Percentiles rank a stretch among this genome's conserved stretches.
These are phyloP conservation scores for Barypeithes pellucidus DNA, from an alignment of 2,888 invertebrate species.

Conservation along the genomic window DNA sequence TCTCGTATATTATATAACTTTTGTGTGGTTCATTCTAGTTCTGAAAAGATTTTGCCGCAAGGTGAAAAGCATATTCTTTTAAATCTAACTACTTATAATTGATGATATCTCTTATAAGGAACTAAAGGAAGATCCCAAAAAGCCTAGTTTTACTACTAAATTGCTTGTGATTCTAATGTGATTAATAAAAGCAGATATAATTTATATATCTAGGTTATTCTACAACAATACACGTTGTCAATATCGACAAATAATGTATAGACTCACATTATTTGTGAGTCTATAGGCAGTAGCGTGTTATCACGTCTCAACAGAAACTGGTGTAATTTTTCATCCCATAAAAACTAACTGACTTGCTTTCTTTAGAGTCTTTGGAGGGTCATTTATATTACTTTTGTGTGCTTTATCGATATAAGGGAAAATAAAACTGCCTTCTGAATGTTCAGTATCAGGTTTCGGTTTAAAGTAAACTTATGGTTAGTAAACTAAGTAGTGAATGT, in stretches of 20 bases:
- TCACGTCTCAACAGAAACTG: slow-evolving; percentile 16
- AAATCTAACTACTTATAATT: too few relatives aligned
- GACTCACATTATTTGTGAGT: too few relatives aligned
- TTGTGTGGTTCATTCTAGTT: too few relatives aligned
- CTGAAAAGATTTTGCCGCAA: too few relatives aligned
- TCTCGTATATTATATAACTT: too few relatives aligned
- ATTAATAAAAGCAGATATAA: neutral
- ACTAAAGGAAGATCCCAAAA: too few relatives aligned
- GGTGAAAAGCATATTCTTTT: too few relatives aligned
- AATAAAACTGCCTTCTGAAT: neutral
- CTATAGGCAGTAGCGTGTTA: slow-evolving; percentile 19
- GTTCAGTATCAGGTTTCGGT: neutral
- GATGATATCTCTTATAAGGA: too few relatives aligned
- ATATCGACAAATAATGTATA: slow-evolving; percentile 8
- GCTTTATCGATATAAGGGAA: slow-evolving; percentile 22
- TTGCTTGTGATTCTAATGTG: too few relatives aligned
- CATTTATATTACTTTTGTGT: slow-evolving; percentile 5
- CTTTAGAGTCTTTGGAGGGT: slow-evolving; percentile 6
- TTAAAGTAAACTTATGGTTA: neutral
- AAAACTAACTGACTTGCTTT: slow-evolving; percentile 9
- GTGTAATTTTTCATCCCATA: slow-evolving; percentile 15
- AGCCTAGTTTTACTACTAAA: too few relatives aligned
- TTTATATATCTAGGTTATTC: slow-evolving; percentile 6
- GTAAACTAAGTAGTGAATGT: too few relatives aligned
- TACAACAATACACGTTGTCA: slow-evolving; percentile 8